A percentile compares a stretch with the other conserved stretches of the same genome.
Conservation (phyloP, 2,113 vertebrate species). For the Brachypodius melanocephalos region DNA sequence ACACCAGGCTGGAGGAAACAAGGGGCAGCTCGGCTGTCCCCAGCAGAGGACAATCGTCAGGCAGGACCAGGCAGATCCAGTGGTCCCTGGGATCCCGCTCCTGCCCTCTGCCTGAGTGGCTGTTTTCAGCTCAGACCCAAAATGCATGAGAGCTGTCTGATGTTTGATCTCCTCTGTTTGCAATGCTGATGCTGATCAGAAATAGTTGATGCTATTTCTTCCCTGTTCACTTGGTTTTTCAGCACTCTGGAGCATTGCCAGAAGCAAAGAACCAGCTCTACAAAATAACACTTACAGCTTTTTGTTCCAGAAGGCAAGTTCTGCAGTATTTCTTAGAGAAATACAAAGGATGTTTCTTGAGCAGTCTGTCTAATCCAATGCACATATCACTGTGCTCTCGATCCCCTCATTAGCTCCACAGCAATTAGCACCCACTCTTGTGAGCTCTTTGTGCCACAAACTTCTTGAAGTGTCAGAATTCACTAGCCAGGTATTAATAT, state of each 20-base stretch:
- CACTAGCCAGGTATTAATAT: background rate
- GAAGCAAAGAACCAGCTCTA: background rate
- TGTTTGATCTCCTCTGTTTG: background rate
- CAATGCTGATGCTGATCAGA: background rate
- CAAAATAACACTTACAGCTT: background rate
- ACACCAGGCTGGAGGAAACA: background rate
- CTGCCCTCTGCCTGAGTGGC: accelerated
- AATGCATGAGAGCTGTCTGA: background rate
- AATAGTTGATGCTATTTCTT: too few relatives aligned
- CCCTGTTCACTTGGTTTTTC: background rate
- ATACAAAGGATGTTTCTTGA: background rate
- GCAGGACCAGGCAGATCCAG: background rate
- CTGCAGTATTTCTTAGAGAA: background rate
- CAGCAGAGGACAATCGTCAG: background rate
- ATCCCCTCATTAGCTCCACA: background rate
- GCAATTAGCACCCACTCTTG: background rate
- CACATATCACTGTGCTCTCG: accelerated
- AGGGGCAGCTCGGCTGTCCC: background rate
- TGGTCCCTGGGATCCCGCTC: background rate
- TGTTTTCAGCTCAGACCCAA: background rate
- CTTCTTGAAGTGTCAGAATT: background rate
- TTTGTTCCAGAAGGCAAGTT: background rate
- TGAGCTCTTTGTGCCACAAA: background rate
- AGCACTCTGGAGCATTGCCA: background rate
- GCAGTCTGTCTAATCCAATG: background rate